Evolutionary conservation across 64 coral and sea anemone genomes (phyloP).

Genomic region (Acropora yongei): DNA sequence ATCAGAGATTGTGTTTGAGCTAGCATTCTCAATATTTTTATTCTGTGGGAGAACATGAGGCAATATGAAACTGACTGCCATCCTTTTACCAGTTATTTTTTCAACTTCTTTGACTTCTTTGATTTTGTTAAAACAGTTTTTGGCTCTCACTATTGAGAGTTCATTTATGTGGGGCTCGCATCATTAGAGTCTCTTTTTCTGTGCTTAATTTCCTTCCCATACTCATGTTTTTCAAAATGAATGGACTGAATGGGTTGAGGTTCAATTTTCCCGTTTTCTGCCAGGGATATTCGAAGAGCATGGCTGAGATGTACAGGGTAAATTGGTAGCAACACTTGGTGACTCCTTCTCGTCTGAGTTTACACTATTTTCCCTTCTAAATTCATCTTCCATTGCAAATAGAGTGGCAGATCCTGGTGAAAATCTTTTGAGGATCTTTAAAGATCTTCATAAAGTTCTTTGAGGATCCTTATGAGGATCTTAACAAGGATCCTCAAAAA

Average conservation of each 20-base stretch:
- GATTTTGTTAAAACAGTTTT: not conserved
- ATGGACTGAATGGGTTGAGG: slow-evolving; percentile 18
- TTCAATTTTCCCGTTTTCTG: slow-evolving; percentile 24
- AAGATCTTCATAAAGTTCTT: no score
- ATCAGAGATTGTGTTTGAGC: no score
- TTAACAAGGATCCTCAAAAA: no score
- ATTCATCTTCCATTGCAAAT: slow-evolving; percentile 37
- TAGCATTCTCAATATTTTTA: no score
- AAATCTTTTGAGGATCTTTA: no score
- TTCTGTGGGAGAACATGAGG: slow-evolving; percentile 35
- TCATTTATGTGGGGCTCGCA: slow-evolving; percentile 39
- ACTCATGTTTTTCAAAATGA: slow-evolving; percentile 61
- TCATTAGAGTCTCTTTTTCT: slow-evolving; percentile 3
- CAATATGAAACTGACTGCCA: slow-evolving; percentile 44
- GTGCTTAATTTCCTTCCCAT: slow-evolving; percentile 29
- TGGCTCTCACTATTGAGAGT: not conserved
- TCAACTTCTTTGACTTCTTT: slow-evolving; percentile 18
- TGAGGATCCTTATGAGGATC: no score
- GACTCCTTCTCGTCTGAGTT: not conserved
- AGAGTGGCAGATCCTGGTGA: slow-evolving; percentile 15
- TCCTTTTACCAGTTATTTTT: slow-evolving; percentile 29
- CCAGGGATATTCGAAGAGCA: slow-evolving; percentile 19
- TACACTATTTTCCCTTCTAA: slow-evolving; percentile 2
- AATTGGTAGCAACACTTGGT: not conserved
- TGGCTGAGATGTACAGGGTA: slow-evolving; percentile 44